Evolutionary conservation across 2,797 vertebrate species (phyloP), one percentile per base, ranked within the genome.

Genomic region (Propithecus perrieri): DNA sequence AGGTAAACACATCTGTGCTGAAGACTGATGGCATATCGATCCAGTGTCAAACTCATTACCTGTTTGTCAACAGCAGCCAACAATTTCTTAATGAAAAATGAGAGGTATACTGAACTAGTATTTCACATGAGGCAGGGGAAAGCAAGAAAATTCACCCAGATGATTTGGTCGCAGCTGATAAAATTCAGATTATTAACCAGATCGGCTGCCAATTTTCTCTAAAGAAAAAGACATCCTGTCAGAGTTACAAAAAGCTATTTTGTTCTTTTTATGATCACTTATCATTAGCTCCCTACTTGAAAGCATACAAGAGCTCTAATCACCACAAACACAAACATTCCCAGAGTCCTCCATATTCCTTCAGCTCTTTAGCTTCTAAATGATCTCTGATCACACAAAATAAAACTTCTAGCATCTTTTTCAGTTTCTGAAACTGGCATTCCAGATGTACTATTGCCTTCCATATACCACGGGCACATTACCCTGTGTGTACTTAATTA

Each of bases 11-110:
- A n/a, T 65, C 53, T 28, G 17, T 12, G 55, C 9, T 35, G 28
- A 94, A 86, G 24, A 63, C 53, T 28, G 79, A 90, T 30, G 48
- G 35, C 38, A 30, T 69, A 93, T 30, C 33, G 88, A 94, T 95
- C 55, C 87, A 1, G 0, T 14, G 65, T 95, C 95, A 95, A 65
- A 79, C 41, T 93, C 75, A 92, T 94, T 93, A 95, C 59, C 76
- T 81, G 69, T 96, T 95, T 94, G 94, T 97, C 97, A 93, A n/a
- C 93, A 93, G 53, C 57, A 80, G 26, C 22, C 78, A 48, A 75
- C 46, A 85, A 95, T 79, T 95, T 43, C 28, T 96, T 97, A 96
- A 98, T 85, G 95, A 97, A 94, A 95, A 97, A 93, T 92, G 93
- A 97, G 86, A 67, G 81, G n/a, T 28, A 57, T 20, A 28, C 57